These are phyloP conservation scores for Tanypteryx hageni DNA, from an alignment of 2,888 invertebrate species.

Conservation along the genomic window DNA sequence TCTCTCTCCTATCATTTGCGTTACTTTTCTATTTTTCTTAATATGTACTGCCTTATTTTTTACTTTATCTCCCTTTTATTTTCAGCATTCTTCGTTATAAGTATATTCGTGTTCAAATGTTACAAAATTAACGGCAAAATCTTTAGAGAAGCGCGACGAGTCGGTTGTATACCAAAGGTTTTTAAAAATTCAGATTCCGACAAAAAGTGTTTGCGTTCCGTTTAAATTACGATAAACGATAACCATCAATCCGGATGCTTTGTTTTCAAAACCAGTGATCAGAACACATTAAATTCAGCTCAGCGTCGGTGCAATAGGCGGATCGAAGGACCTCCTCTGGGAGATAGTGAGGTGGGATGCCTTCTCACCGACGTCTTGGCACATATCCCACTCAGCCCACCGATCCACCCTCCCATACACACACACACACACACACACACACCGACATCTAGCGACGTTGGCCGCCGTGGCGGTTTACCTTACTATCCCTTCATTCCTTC, in stretches of 20 bases:
- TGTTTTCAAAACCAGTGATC: conserved; percentile 8
- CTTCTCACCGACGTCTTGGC: conserved; percentile 29
- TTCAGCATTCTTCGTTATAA: too few species aligned
- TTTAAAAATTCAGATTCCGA: not conserved
- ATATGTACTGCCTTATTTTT: too few species aligned
- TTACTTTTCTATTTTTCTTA: too few species aligned
- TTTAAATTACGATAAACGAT: not conserved
- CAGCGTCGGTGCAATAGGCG: conserved; percentile 22
- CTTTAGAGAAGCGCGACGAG: too few species aligned
- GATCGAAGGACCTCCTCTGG: conserved; percentile 2
- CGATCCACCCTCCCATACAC: not conserved
- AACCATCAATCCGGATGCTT: not conserved
- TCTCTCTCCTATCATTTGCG: too few species aligned
- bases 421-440: conserved; percentile 17
- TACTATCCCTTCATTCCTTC: not conserved
- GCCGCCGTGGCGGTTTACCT: conserved; percentile 50
- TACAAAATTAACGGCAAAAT: too few species aligned
- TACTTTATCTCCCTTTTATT: too few species aligned
- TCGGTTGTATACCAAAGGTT: not conserved
- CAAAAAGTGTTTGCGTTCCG: not conserved
- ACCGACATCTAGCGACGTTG: conserved; percentile 6
- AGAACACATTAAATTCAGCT: conserved; percentile 46
- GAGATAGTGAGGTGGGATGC: not conserved
- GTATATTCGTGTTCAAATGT: too few species aligned
- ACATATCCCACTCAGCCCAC: conserved; percentile 4